phyloP scores from a whole-genome alignment of 2,797 vertebrate genomes.

The Coregonus sp. region DNA sequence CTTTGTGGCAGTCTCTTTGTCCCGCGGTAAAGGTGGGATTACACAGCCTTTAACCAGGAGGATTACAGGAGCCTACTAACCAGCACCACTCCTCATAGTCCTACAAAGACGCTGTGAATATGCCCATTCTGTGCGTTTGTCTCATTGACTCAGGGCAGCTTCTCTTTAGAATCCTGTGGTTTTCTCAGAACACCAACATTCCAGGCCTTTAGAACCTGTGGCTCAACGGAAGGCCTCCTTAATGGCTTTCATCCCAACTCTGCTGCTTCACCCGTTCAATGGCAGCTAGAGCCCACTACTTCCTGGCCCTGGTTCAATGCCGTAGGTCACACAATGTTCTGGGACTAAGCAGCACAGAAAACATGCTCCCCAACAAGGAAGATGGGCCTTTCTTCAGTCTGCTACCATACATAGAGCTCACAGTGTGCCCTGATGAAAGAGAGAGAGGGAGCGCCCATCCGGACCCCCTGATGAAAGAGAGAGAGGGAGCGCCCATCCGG shows the following conservation, averaged over 20 bases:
- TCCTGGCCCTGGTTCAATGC: slow-evolving; percentile 26
- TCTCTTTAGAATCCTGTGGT: slow-evolving; percentile 23
- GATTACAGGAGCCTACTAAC: slow-evolving; percentile 51
- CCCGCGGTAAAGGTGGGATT: slow-evolving; percentile 51
- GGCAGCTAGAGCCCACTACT: slow-evolving; percentile 28
- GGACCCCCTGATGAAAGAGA: too few relatives aligned
- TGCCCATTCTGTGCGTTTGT: slow-evolving; percentile 19
- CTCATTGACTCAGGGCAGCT: slow-evolving; percentile 22
- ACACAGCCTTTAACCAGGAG: slow-evolving; percentile 39
- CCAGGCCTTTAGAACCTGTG: slow-evolving; percentile 28
- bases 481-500: too few relatives aligned
- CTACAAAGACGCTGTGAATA: slow-evolving; percentile 13
- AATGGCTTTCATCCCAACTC: slow-evolving; percentile 18
- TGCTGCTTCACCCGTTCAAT: slow-evolving; percentile 10
- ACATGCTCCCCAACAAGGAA: background rate
- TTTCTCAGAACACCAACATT: slow-evolving; percentile 40
- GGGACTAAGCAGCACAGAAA: background rate
- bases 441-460: too few relatives aligned
- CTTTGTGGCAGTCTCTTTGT: slow-evolving; percentile 39
- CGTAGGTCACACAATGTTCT: slow-evolving; percentile 12
- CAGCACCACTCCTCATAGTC: slow-evolving; percentile 30
- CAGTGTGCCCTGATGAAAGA: too few relatives aligned
- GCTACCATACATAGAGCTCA: background rate
- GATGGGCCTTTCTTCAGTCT: background rate
- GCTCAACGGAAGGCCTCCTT: slow-evolving; percentile 30